Evolutionary conservation across 2,797 vertebrate genomes (phyloP), one percentile per base, ranked within the genome.

Genomic region (Sphenopsis melanotis): DNA sequence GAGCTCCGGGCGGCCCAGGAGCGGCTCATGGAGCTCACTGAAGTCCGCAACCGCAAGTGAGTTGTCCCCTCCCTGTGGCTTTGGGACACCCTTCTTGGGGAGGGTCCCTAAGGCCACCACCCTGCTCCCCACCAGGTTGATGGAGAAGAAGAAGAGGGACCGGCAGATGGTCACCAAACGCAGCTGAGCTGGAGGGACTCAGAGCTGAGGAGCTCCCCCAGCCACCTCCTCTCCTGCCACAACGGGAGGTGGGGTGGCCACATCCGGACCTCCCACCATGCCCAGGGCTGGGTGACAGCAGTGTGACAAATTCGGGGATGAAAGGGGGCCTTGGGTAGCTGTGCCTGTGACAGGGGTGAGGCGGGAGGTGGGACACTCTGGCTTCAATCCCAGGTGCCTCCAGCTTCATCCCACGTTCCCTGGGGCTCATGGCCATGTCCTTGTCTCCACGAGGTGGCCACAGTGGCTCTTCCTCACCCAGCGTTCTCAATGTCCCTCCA

Each of bases 71-170:
- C 37, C 65, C 15, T 0, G 0, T 11, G 53, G 3, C 26, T 70
- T 70, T 0, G 0, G 29, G 36, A 46, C 0, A 4, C 50, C 30
- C 50, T 9, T 60, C 53, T 34, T 11, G 4, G 4, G 22, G 18
- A 52, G 1, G 5, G 24, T 29, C 16, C 47, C 68, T 65, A 23
- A 95, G 24, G 23, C 34, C 80, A 59, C 27, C 49, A 16, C n/a
- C 3, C 27, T 74, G 18, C 14, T 75, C 20, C 49, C 8, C 29
- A 6, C 29, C 95, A 99, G 98, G 95, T 84, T 99, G 95, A 98
- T 98, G 89, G 98, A 99, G 97, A 99, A 98, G 96, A 99, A 98
- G 97, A 98, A 98, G 95, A 97, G 98, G 89, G 98, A 99, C 93
- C 98, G 98, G 95, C 98, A 98, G 95, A 95, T 98, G 94, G 97